Base-by-base conservation (phyloP, 2,797 vertebrate species). In the Cichlasoma orientale region DNA sequence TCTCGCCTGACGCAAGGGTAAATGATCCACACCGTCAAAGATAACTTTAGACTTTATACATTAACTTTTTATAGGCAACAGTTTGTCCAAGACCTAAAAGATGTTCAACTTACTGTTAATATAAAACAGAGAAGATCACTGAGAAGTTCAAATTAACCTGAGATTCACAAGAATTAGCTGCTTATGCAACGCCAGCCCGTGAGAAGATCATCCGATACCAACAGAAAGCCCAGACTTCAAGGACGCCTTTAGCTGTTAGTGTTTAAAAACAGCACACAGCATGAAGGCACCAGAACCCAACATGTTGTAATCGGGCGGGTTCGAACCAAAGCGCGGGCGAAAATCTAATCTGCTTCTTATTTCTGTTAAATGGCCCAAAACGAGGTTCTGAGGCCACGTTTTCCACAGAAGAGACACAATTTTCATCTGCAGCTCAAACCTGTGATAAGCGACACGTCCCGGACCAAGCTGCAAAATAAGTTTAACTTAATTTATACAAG, bases 281-380 rank as follows among this genome's bases (percentile, higher is more conserved):
- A 33, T 33, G 31, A 33, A 33, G 31, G 31, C 31, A 33, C 31
- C 31, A 33, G 31, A 2, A 33, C 7, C 31, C 31, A 61, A 21
- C 31, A 0, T 4, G 29, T 33, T 16, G 12, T 0, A 23, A 21
- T 14, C 7, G 58, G 8, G 7, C 2, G 2, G 16, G 33, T 16
- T 44, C 4, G 0, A 38, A 10, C 1, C 0, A 63, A 63, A 63
- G 21, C 0, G n/a, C 2, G 50, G 9, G 9, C 7, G 18, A 11
- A 68, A 29, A 50, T 29, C 10, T 50, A 18, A 68, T n/a, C 18
- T 2, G 47, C 0, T 2, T 29, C 2, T 50, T 13, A 50, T 50
- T 66, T 68, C 41, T 4, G 41, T 50, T 68, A 2, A 68, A 68
- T 13, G 41, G 16, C 19, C 14, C 23, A 3, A 47, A 27, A 19